A percentile compares a stretch with the other conserved stretches of the same genome.
phyloP scores from a whole-genome alignment of 1,140 invertebrate species.

The Marisa cornuarietis region DNA sequence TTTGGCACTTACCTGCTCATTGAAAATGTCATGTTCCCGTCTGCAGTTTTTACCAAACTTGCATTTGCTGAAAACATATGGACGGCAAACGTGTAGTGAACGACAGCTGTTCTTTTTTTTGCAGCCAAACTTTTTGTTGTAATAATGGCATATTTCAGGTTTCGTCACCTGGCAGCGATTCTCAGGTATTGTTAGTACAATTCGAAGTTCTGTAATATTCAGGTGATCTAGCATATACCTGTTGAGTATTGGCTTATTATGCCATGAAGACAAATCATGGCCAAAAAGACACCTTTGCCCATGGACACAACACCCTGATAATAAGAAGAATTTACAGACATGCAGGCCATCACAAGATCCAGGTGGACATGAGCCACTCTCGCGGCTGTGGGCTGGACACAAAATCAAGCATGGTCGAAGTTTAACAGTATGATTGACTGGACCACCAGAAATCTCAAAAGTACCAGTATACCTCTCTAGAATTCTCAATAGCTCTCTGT shows the following conservation, averaged over 20 bases:
- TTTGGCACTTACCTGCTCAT: neutral
- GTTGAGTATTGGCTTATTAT: neutral
- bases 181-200: neutral
- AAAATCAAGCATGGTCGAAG: too few relatives aligned
- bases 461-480: too few relatives aligned
- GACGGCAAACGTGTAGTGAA: constrained; percentile 2
- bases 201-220: neutral
- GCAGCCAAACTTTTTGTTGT: constrained; percentile 6
- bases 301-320: too few relatives aligned
- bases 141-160: constrained; percentile 10
- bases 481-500: too few relatives aligned
- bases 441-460: too few relatives aligned
- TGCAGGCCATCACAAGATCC: too few relatives aligned
- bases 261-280: too few relatives aligned
- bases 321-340: too few relatives aligned
- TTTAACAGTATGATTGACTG: too few relatives aligned
- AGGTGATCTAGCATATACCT: constrained; percentile 16
- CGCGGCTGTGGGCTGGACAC: too few relatives aligned
- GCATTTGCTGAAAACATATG: constrained; percentile 10
- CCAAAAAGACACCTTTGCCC: too few relatives aligned
- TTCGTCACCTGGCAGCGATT: neutral
- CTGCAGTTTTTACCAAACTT: constrained; percentile 15
- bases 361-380: too few relatives aligned
- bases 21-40: neutral
- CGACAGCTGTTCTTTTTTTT: neutral